Evolutionary conservation across 1,140 invertebrate genomes (phyloP).

Genomic region (Chymomyza costata): DNA sequence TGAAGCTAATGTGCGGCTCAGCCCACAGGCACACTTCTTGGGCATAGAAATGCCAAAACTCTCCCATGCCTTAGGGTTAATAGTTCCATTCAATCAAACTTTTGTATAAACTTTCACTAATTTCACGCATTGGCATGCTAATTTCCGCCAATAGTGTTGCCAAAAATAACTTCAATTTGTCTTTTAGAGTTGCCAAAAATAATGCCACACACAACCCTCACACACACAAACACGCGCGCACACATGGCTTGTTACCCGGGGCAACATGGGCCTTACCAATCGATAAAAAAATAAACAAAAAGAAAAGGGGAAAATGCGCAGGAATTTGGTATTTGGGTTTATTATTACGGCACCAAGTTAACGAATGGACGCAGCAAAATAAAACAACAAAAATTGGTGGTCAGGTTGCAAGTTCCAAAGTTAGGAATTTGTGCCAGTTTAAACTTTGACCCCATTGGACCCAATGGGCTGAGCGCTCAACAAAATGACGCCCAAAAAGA

Average conservation of each 20-base stretch:
- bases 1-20: too few species aligned
- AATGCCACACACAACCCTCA: slow-evolving; percentile 17
- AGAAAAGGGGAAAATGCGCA: slow-evolving; percentile 26
- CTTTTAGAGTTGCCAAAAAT: slow-evolving; percentile 16
- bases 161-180: too few species aligned
- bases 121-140: slow-evolving; percentile 13
- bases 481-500: slow-evolving; percentile 50
- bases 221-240: slow-evolving; percentile 15
- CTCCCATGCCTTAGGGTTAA: too few species aligned
- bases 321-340: slow-evolving; percentile 66
- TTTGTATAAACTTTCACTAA: slow-evolving; percentile 6
- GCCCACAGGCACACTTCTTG: too few species aligned
- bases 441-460: slow-evolving; percentile 44
- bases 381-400: slow-evolving; percentile 16
- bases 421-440: slow-evolving; percentile 35
- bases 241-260: slow-evolving; percentile 28
- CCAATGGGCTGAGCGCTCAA: not conserved
- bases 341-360: slow-evolving; percentile 22
- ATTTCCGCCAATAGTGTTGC: slow-evolving; percentile 4
- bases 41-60: too few species aligned
- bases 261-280: slow-evolving; percentile 41
- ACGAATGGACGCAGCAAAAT: slow-evolving; percentile 12
- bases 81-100: not conserved
- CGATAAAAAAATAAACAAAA: slow-evolving; percentile 62
- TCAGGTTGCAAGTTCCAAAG: not conserved